phyloP scores from a whole-genome alignment of 2,797 vertebrate genomes.

The Rhynchotus rufescens region DNA sequence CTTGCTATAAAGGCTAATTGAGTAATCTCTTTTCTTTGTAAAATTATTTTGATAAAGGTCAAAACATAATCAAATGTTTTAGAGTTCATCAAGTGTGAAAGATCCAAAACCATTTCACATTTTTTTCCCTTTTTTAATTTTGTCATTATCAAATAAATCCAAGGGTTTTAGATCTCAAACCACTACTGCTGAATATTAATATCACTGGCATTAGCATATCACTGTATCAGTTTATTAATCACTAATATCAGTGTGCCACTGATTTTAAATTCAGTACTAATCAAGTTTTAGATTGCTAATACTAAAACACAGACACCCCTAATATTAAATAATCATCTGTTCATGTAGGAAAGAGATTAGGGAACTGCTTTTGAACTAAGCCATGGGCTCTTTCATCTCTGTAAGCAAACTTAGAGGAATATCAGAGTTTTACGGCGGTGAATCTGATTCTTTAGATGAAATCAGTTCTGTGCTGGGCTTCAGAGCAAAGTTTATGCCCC shows the following conservation, averaged over 20 bases:
- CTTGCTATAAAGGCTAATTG: conserved; percentile 12
- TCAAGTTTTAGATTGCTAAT: neutral
- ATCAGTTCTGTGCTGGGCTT: neutral
- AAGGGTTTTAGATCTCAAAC: conserved; percentile 2
- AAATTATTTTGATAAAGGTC: conserved; percentile 11
- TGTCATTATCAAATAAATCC: neutral
- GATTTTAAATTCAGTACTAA: neutral
- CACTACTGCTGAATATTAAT: neutral
- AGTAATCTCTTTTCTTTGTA: neutral
- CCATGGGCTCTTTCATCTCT: neutral
- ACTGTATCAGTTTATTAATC: neutral
- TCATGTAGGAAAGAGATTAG: neutral
- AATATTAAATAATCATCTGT: neutral
- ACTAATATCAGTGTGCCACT: neutral
- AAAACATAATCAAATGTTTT: neutral
- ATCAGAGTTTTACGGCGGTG: neutral
- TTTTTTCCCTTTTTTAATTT: neutral
- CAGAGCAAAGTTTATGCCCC: neutral
- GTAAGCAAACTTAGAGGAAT: neutral
- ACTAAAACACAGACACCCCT: neutral
- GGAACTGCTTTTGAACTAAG: neutral
- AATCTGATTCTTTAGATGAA: neutral
- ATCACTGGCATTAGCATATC: neutral
- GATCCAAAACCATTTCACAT: neutral
- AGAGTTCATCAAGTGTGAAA: neutral